These are phyloP conservation scores for Chionis minor DNA, from an alignment of 2,113 vertebrate species.

Conservation along the genomic window DNA sequence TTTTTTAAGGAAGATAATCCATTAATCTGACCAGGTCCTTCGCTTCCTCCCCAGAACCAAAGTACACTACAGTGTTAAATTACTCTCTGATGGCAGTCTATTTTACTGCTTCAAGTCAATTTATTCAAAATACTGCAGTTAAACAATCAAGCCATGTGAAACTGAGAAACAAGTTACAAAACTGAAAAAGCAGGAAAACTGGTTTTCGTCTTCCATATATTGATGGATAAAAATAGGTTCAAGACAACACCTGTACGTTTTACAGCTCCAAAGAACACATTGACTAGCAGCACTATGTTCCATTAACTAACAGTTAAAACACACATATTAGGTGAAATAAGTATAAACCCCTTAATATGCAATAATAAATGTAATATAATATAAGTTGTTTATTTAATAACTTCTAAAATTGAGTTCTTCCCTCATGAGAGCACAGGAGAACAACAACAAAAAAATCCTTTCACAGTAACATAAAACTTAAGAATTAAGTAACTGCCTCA, in stretches of 20 bases:
- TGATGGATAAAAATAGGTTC: background rate
- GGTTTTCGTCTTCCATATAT: background rate
- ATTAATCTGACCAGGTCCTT: background rate
- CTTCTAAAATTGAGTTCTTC: background rate
- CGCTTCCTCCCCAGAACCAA: background rate
- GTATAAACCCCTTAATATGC: background rate
- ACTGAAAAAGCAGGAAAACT: background rate
- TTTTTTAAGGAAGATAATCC: background rate
- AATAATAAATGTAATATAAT: background rate
- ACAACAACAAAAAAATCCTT: background rate
- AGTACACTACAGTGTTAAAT: background rate
- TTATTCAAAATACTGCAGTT: background rate
- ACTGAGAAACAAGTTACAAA: background rate
- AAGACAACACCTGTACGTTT: background rate
- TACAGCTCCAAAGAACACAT: background rate
- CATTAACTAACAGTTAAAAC: background rate
- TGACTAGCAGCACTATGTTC: background rate
- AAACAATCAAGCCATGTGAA: background rate
- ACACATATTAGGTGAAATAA: accelerated
- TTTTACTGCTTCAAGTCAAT: background rate
- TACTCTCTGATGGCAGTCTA: background rate
- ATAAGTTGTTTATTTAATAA: background rate
- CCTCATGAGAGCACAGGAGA: background rate
- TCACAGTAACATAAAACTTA: background rate
- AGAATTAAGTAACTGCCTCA: background rate